Evolutionary conservation across 2,888 invertebrate species (phyloP), one percentile per base, ranked within the genome.

Genomic region (Sisyra nigra): DNA sequence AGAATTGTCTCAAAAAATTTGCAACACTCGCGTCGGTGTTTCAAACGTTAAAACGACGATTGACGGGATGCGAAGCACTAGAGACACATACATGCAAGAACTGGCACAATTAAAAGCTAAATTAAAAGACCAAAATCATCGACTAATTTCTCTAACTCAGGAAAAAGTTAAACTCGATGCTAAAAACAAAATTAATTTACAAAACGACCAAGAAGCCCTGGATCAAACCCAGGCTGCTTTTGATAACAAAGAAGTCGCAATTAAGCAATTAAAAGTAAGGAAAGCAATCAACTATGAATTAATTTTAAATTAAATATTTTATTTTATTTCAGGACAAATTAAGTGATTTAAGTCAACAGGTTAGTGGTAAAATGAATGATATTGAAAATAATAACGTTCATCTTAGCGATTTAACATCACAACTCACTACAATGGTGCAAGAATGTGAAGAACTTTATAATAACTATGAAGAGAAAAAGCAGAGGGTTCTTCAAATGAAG

Each of bases 11-110:
- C 76, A 76, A 50, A 83, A 83, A 57, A 86, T 89, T 49, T 79
- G 79, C 53, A 84, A 86, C 55, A 85, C 87, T 0, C 71, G 85
- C 13, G 80, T 84, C 4, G 86, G 85, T 2, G 92, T 96, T 0
- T 86, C 91, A 0, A 80, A 84, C 31, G 84, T 91, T 2, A 96
- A 96, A 62, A 76, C 86, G 1, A 86, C 88, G n/a, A 98, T 98
- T 45, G 97, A 98, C 59, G 85, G 86, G 1, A 96, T 96, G 96
- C 69, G 84, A 57, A 73, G 81, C 0, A 88, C 88, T n/a, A 72
- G 97, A 3, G 97, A 98, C 59, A 68, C 81, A 0, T 89, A 89
- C 51, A 79, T 96, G 72, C 71, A 79, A 3, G 89, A 89, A 52
- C 84, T 87, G 81, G 75, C 82, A 6, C 77, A 80, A 45, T 65